Evolutionary conservation across 2,113 vertebrate species (phyloP).

Genomic region (Axis porcinus): DNA sequence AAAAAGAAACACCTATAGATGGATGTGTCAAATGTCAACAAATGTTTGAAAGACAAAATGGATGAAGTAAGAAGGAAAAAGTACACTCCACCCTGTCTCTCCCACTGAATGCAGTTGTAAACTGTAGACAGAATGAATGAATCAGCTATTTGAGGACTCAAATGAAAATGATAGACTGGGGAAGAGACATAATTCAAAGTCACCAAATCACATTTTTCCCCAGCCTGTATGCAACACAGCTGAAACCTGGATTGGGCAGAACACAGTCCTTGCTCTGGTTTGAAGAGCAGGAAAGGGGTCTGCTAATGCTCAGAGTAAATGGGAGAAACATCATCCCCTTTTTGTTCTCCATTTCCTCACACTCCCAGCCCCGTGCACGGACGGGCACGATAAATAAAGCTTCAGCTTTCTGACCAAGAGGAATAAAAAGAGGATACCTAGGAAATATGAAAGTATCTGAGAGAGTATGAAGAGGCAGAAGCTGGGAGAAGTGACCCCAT

Average conservation of each 20-base stretch:
- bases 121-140: neutral
- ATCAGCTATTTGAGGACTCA: neutral
- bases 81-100: neutral
- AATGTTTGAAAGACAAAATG: neutral
- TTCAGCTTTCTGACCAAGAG: neutral
- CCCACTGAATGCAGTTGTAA: neutral
- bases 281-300: neutral
- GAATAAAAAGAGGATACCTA: neutral
- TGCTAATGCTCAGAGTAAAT: neutral
- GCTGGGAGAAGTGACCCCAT: neutral
- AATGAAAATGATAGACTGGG: neutral
- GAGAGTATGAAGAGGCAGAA: neutral
- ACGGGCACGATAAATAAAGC: neutral
- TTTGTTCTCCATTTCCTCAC: neutral
- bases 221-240: neutral
- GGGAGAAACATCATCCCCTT: neutral
- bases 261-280: neutral
- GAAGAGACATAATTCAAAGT: neutral
- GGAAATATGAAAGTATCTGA: neutral
- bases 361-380: neutral
- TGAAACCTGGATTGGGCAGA: neutral
- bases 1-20: neutral
- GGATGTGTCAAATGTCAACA: neutral
- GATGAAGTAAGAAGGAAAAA: neutral
- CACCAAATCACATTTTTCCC: neutral